Evolutionary conservation across 2,113 vertebrate species (phyloP), one percentile per base, ranked within the genome.

Genomic region (Larimichthys crocea): DNA sequence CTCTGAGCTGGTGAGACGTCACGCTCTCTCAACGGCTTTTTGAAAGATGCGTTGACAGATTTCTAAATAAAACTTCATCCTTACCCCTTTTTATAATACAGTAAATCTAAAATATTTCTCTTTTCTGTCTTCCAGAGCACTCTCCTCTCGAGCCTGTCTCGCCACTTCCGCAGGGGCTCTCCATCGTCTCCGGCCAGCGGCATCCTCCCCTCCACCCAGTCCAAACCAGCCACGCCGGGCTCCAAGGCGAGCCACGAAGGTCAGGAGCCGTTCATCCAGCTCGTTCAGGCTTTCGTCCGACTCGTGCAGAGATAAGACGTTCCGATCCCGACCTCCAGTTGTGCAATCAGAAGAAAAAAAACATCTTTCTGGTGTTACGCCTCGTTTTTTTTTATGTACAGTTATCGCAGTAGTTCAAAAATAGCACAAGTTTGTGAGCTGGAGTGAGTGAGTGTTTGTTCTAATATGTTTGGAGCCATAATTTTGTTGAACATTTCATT

Each of bases 191-290:
- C 97, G 0, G 97, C 97, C 67, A 89, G 95, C 0, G 95, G 96
- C 2, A 76, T 97, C 61, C 96, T 98, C 31, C 96, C 97, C 57
- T 97, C 96, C 1, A 89, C 96, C 11, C 97, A 98, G 81, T 92
- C 95, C 82, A 99, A 98, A 71, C 90, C 96, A 0, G 65, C 90
- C 29, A 86, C 95, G 0, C 87, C 95, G 0, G 89, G 94, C 15
- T 95, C 96, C 75, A 99, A 98, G 92, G 91, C 88, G 3, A 95
- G 94, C 50, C 96, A 95, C 0, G 98, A 99, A 86, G 96, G 96
- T 44, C 98, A 99, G 93, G 98, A 99, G 91, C 97, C 97, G 17
- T 93, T 99, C 78, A 96, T 99, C 82, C 97, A 99, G 92, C 96
- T 99, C 0, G 97, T 99, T 19, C 98, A 99, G 91, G 97, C 97